These are phyloP conservation scores for Microctonus brassicae DNA, from an alignment of 2,888 invertebrate species.

Conservation along the genomic window DNA sequence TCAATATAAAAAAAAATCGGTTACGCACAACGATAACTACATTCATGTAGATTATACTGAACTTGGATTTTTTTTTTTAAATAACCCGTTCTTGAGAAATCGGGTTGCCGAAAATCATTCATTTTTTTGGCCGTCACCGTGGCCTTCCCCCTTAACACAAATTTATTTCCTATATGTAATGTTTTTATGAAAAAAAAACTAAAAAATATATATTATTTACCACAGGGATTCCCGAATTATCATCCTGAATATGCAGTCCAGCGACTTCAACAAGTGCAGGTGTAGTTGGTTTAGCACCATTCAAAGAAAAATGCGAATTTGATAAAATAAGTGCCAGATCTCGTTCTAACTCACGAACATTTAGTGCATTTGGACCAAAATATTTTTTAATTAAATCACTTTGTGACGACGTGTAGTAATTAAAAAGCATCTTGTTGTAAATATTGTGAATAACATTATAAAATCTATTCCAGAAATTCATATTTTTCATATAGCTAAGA, in stretches of 20 bases:
- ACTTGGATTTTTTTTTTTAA: too few relatives aligned
- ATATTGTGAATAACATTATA: slow-evolving; percentile 48
- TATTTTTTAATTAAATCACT: slow-evolving; percentile 50
- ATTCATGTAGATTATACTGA: too few relatives aligned
- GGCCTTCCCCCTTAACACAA: too few relatives aligned
- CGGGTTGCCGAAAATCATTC: too few relatives aligned
- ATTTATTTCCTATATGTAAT: too few relatives aligned
- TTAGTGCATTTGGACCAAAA: slow-evolving; percentile 39
- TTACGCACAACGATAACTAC: too few relatives aligned
- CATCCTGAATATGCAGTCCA: slow-evolving; percentile 71
- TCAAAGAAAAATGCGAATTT: slow-evolving; percentile 71
- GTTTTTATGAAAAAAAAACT: too few relatives aligned
- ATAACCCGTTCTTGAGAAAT: too few relatives aligned
- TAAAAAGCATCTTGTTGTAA: slow-evolving; percentile 44
- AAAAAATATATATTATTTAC: too few relatives aligned
- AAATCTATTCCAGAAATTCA: slow-evolving; percentile 55
- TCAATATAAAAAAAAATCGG: too few relatives aligned
- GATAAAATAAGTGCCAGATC: slow-evolving; percentile 70
- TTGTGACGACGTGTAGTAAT: slow-evolving; percentile 44
- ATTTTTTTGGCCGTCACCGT: too few relatives aligned
- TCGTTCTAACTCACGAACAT: slow-evolving; percentile 56
- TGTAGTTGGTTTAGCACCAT: slow-evolving; percentile 68
- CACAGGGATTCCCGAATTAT: slow-evolving; percentile 45
- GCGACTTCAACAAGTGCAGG: slow-evolving; percentile 72
- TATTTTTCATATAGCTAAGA: slow-evolving; percentile 35